Conservation (phyloP, 2,113 vertebrate species). For the Anguilla japonica region DNA sequence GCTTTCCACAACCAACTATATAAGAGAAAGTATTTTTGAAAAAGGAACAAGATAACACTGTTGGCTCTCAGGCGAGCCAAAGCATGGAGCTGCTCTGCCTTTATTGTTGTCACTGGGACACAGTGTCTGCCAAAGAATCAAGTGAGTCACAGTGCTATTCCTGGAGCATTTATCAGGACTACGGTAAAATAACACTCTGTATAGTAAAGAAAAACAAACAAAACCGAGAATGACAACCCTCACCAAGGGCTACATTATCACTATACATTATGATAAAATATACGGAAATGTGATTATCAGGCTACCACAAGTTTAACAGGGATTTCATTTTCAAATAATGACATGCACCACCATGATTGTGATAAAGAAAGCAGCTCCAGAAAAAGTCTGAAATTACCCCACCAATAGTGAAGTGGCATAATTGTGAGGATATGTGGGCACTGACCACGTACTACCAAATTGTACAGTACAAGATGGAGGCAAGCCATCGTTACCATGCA, state of each 20-base stretch:
- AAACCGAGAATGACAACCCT: neutral
- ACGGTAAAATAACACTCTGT: neutral
- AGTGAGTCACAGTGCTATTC: slow-evolving; percentile 1
- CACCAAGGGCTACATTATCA: neutral
- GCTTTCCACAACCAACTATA: slow-evolving; percentile 29
- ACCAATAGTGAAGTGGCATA: neutral
- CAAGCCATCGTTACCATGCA: neutral
- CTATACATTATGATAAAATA: neutral
- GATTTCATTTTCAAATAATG: neutral
- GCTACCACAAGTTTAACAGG: neutral
- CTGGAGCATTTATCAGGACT: neutral
- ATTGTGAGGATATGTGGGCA: neutral
- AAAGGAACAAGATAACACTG: slow-evolving; percentile 32
- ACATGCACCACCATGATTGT: no score
- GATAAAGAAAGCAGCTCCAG: neutral
- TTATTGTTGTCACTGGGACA: slow-evolving; percentile 10
- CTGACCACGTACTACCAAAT: neutral
- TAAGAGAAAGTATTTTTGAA: slow-evolving; percentile 4
- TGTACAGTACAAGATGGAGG: neutral
- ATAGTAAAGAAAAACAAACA: neutral
- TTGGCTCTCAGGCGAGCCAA: slow-evolving; percentile 25
- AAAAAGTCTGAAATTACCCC: neutral
- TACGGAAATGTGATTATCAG: neutral
- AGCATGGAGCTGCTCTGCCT: neutral
- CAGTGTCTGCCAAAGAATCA: neutral